Evolutionary conservation across 1,140 invertebrate species (phyloP).

Genomic region (Drosophila tsacasi): DNA sequence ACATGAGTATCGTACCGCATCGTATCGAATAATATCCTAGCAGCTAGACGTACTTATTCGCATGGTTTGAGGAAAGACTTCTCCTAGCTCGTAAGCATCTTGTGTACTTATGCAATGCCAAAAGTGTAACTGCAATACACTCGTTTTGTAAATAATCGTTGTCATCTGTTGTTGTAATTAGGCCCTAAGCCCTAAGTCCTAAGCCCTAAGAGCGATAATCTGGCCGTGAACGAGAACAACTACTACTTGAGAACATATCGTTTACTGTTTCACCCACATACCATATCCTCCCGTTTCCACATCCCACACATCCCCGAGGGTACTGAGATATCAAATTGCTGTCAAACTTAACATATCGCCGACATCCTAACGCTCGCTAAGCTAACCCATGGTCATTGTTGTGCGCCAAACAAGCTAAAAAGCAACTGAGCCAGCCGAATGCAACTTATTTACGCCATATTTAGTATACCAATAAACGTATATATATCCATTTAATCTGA

Average conservation of each 20-base stretch:
- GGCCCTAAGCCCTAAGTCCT: constrained; percentile 4
- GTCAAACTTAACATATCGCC: constrained; percentile 68
- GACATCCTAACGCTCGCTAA: constrained; percentile 54
- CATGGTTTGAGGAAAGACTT: constrained; percentile 83
- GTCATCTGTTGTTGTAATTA: constrained; percentile 74
- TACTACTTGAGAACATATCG: constrained; percentile 51
- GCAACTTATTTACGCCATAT: constrained; percentile 55
- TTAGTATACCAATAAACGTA: constrained; percentile 53
- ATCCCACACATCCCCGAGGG: constrained; percentile 9
- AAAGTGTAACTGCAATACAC: constrained; percentile 65
- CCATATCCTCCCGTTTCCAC: background rate
- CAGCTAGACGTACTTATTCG: constrained; percentile 70
- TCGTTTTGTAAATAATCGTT: constrained; percentile 77
- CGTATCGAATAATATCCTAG: constrained; percentile 70
- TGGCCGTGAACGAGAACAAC: constrained; percentile 25
- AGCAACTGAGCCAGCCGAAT: constrained; percentile 33
- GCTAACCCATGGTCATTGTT: constrained; percentile 59
- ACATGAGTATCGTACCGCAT: constrained; percentile 69
- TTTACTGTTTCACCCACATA: constrained; percentile 32
- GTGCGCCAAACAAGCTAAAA: constrained; percentile 29
- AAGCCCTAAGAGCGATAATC: constrained; percentile 13
- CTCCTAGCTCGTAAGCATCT: constrained; percentile 72
- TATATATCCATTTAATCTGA: constrained; percentile 75
- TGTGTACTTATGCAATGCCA: constrained; percentile 76
- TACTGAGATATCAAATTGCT: constrained; percentile 45